These are phyloP conservation scores for Dastarcus helophoroides DNA, from an alignment of 2,888 invertebrate genomes.

Conservation along the genomic window DNA sequence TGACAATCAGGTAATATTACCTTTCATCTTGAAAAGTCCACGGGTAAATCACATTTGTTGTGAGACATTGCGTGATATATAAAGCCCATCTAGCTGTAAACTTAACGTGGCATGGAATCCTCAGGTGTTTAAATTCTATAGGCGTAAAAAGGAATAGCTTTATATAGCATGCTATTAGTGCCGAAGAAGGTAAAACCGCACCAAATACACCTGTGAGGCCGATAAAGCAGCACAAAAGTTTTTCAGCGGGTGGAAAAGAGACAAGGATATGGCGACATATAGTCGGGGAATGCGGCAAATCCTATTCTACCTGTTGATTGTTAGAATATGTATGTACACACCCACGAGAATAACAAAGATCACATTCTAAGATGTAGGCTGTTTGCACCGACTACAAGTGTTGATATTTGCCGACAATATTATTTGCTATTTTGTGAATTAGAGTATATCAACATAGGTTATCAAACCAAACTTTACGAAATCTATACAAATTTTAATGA, in stretches of 20 bases:
- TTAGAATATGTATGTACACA: constrained; percentile 22
- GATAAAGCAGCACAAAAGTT: constrained; percentile 15
- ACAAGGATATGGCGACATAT: constrained; percentile 32
- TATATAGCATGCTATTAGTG: constrained; percentile 30
- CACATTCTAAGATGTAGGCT: constrained; percentile 13
- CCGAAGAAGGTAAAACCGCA: constrained; percentile 26
- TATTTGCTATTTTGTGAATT: constrained; percentile 2
- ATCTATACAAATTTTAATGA: too few relatives aligned
- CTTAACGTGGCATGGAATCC: constrained; percentile 21
- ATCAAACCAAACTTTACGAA: too few relatives aligned
- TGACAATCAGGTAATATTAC: constrained; percentile 2
- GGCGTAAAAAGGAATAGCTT: constrained; percentile 34
- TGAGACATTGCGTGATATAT: not conserved
- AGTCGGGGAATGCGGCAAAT: constrained; percentile 38
- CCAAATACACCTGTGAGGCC: constrained; percentile 26
- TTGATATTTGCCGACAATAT: constrained; percentile 18
- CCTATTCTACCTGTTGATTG: constrained; percentile 34
- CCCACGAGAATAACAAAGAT: constrained; percentile 12
- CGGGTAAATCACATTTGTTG: constrained; percentile 1
- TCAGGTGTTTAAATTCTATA: constrained; percentile 32
- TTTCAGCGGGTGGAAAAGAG: constrained; percentile 20
- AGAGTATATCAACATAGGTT: too few relatives aligned
- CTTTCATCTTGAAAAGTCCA: not conserved
- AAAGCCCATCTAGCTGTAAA: constrained; percentile 17
- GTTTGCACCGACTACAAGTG: constrained; percentile 9